phyloP scores from a whole-genome alignment of 2,888 invertebrate species.

The Choristoneura rosaceana region DNA sequence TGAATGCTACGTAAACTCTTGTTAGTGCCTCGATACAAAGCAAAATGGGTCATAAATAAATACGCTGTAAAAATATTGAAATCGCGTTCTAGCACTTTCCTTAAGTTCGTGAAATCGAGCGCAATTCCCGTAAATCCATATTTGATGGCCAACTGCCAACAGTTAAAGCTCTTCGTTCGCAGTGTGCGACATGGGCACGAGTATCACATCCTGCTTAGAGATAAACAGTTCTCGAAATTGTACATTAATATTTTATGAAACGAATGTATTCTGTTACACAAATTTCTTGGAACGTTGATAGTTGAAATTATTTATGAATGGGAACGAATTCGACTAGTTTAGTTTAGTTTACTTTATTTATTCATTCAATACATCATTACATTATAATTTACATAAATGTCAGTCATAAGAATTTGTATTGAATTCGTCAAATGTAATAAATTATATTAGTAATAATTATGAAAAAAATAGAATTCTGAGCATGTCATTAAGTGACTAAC shows the following conservation, averaged over 20 bases:
- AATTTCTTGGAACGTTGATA: neutral
- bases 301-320: neutral
- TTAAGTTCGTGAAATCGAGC: neutral
- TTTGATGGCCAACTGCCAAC: constrained; percentile 4
- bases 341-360: too few species aligned
- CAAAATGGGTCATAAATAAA: neutral
- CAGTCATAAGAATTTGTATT: too few species aligned
- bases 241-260: neutral
- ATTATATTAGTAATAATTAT: too few species aligned
- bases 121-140: neutral
- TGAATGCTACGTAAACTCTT: too few species aligned
- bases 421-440: too few species aligned
- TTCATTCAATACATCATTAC: too few species aligned
- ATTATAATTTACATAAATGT: too few species aligned
- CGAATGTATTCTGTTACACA: neutral
- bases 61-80: too few species aligned
- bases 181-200: neutral
- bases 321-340: too few species aligned
- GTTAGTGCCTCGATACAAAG: too few species aligned
- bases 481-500: too few species aligned
- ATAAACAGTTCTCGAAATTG: constrained; percentile 4
- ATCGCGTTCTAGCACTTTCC: neutral
- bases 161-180: neutral
- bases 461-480: too few species aligned
- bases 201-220: neutral